Evolutionary conservation across 2,797 vertebrate species (phyloP).

Genomic region (Xenops minutus): DNA sequence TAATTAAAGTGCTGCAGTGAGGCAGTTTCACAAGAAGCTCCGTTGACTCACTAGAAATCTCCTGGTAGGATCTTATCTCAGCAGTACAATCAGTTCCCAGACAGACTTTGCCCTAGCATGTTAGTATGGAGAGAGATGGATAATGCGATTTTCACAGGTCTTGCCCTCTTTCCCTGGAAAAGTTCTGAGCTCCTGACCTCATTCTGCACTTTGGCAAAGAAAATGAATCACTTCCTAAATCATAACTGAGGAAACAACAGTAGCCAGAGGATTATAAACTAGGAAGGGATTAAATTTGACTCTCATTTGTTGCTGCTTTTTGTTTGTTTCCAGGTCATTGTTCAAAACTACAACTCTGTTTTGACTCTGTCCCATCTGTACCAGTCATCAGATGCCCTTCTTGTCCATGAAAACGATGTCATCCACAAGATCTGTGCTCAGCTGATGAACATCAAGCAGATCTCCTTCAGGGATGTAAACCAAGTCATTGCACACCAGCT

Average conservation of each 20-base stretch:
- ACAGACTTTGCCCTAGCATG: not conserved
- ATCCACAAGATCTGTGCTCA: slow-evolving; percentile 90
- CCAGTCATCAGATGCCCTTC: slow-evolving; percentile 88
- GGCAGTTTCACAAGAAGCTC: not conserved
- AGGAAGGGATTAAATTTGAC: not conserved
- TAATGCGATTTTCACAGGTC: not conserved
- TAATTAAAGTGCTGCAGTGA: not conserved
- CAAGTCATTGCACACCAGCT: slow-evolving; percentile 92
- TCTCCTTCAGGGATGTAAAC: slow-evolving; percentile 90
- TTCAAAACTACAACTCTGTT: slow-evolving; percentile 97
- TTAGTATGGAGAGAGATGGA: not conserved
- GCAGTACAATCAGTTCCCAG: not conserved
- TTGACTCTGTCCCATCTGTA: slow-evolving; percentile 92
- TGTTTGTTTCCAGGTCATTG: slow-evolving; percentile 85
- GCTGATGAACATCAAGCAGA: slow-evolving; percentile 90
- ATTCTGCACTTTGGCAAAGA: not conserved
- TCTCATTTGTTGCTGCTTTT: not conserved
- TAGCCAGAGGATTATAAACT: not conserved
- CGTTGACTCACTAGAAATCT: not conserved
- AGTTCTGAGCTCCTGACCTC: not conserved
- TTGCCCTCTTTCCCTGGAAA: not conserved
- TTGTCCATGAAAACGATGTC: slow-evolving; percentile 93
- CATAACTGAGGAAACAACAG: not conserved
- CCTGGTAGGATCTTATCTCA: not conserved
- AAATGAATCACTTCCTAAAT: not conserved